Evolutionary conservation across 2,797 vertebrate genomes (phyloP).

Genomic region (Trichosurus vulpecula): DNA sequence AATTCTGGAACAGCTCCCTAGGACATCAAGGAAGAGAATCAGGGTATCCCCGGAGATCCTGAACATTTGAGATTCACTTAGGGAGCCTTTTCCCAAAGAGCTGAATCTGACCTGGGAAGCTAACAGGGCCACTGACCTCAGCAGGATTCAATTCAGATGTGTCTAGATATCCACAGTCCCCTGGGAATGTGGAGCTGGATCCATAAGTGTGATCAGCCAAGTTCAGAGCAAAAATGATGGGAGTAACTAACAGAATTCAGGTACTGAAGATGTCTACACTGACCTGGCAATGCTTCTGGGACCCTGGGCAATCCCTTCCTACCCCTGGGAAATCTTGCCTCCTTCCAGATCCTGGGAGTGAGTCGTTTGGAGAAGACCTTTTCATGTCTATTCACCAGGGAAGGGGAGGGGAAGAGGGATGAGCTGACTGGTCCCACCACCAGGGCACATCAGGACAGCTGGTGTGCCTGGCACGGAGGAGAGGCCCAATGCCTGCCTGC

Average conservation of each 20-base stretch:
- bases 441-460: neutral
- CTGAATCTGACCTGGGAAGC: too few species aligned
- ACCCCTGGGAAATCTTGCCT: neutral
- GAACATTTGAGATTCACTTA: too few species aligned
- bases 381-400: neutral
- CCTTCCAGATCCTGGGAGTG: neutral
- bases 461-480: too few species aligned
- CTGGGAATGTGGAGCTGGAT: neutral
- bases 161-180: neutral
- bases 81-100: too few species aligned
- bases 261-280: neutral
- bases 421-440: neutral
- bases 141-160: neutral
- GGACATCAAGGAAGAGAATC: neutral
- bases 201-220: neutral
- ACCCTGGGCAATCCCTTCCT: neutral
- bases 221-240: neutral
- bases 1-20: neutral
- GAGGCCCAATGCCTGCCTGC: too few species aligned
- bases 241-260: neutral
- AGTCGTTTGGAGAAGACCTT: neutral
- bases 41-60: neutral
- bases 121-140: neutral
- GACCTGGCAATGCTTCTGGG: neutral
- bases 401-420: neutral